Base-by-base conservation (phyloP, 2,888 invertebrate species). In the Acanthopleura granulata region DNA sequence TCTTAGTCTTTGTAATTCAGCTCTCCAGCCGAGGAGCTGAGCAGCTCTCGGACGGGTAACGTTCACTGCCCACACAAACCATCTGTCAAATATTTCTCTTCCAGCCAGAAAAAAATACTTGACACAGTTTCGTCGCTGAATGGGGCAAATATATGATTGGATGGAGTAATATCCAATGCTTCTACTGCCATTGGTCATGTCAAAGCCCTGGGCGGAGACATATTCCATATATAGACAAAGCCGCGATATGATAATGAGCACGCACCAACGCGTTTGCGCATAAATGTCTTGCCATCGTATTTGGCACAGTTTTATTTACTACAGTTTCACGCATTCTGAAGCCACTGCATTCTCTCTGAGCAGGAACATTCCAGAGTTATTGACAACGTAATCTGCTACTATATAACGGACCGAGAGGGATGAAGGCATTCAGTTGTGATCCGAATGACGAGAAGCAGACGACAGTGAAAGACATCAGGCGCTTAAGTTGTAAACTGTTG, bases 281-380 rank as follows among this genome's bases (percentile, higher is more conserved):
- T 40, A 40, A 40, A 9, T 40, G 40, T 40, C 40, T 40, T 40
- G 40, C 9, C 9, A 40, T 40, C 40, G 9, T 57, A 57, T 57
- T 57, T 12, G 66, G 25, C 66, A 66, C 25, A 66, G 25, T 66
- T 57, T 66, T 66, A 66, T 66, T 66, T 66, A 66, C 66, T 66
- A 66, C 66, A 27, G 29, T 66, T 66, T 25, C 66, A 66, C 66
- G 25, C 66, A 66, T 66, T 25, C 66, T 66, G 66, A 16, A 27
- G 25, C 25, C 66, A 27, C 3, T 15, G 25, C 66, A 66, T 66
- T 66, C 66, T 25, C 25, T 27, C 66, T 66, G 66, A 66, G 6
- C 66, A 25, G 6, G 66, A 66, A 66, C 66, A 66, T 66, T 66
- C 66, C 29, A 22, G 27, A 27, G 66, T 22, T 57, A 57, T 57